Evolutionary conservation across 2,113 vertebrate genomes (phyloP).

Genomic region (Eclectus roratus): DNA sequence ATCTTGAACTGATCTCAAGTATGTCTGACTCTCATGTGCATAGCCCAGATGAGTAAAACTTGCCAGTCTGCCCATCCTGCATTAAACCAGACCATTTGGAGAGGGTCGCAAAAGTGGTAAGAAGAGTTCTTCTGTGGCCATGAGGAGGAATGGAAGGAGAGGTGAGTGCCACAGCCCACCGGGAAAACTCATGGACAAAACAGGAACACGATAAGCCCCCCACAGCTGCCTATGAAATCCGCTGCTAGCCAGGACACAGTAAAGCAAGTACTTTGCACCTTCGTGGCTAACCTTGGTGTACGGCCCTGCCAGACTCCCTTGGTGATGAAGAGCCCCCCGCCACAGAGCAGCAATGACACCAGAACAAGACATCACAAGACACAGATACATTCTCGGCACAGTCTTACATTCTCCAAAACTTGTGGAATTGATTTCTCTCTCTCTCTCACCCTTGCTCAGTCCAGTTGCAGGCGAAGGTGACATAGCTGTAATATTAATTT

Average conservation of each 20-base stretch:
- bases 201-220: neutral
- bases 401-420: constrained; percentile 86
- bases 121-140: constrained; percentile 46
- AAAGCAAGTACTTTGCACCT: neutral
- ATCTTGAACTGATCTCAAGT: neutral
- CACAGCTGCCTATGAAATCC: fast-evolving
- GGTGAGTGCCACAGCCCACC: neutral
- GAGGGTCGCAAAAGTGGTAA: constrained; percentile 9
- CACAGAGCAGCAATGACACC: constrained; percentile 57
- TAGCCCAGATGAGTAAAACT: neutral
- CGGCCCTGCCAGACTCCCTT: neutral
- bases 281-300: neutral
- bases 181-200: neutral
- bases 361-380: constrained; percentile 74
- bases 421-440: constrained; percentile 81
- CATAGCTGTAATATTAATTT: constrained; percentile 84
- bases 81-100: neutral
- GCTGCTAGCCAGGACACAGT: neutral
- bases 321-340: constrained; percentile 20
- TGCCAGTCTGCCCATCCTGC: neutral
- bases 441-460: constrained; percentile 84
- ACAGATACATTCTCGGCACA: constrained; percentile 55
- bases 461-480: constrained; percentile 83
- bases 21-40: fast-evolving
- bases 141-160: neutral